Conservation (phyloP, 2,888 invertebrate genomes). For the Conus canariensis region DNA sequence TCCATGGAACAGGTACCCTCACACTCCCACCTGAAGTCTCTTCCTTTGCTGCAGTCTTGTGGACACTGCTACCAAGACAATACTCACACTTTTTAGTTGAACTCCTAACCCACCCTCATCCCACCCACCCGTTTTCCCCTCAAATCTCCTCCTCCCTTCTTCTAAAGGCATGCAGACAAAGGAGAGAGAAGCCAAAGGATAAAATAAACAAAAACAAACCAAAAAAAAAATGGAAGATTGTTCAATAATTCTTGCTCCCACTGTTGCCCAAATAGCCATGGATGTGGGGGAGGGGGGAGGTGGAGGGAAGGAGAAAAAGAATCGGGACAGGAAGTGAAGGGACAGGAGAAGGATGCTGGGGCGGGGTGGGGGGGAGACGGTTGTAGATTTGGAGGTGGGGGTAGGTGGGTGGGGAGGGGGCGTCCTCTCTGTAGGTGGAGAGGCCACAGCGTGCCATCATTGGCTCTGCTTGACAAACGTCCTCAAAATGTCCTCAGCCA, state of each 20-base stretch:
- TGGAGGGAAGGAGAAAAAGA: neutral
- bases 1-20: too few species aligned
- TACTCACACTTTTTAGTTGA: too few species aligned
- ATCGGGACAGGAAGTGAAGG: neutral
- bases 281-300: too few species aligned
- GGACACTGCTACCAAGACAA: too few species aligned
- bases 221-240: neutral
- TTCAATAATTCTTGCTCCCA: neutral
- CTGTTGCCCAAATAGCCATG: neutral
- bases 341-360: neutral
- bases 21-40: too few species aligned
- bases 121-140: neutral
- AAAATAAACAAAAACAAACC: too few species aligned
- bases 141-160: neutral
- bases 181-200: too few species aligned
- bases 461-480: constrained; percentile 85
- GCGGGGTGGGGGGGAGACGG: neutral
- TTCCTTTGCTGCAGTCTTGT: too few species aligned
- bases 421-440: neutral
- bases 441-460: constrained; percentile 28
- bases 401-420: neutral
- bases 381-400: neutral
- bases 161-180: neutral
- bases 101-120: neutral
- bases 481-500: constrained; percentile 96